Evolutionary conservation across 2,888 invertebrate species (phyloP).

Genomic region (Andrena hattorfiana): DNA sequence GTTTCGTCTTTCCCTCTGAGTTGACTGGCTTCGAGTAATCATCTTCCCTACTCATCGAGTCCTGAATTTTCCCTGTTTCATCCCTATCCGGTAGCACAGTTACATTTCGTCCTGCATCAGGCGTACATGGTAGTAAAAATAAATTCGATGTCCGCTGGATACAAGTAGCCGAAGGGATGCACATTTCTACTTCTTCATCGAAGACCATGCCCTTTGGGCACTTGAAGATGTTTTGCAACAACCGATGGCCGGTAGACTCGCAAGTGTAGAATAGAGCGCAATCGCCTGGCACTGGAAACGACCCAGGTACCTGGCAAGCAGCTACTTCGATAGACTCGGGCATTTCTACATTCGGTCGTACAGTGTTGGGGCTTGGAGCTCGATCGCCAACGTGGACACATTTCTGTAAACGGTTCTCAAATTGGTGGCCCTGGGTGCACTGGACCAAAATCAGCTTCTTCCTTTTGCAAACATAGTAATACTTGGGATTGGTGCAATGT

Average conservation of each 20-base stretch:
- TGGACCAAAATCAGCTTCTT: slow-evolving; percentile 84
- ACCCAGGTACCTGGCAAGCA: slow-evolving; percentile 76
- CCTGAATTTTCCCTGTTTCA: neutral
- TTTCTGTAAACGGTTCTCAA: slow-evolving; percentile 66
- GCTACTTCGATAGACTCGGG: slow-evolving; percentile 74
- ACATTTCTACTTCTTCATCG: slow-evolving; percentile 65
- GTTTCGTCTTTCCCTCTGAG: neutral
- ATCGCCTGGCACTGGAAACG: slow-evolving; percentile 83
- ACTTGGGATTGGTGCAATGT: slow-evolving; percentile 83
- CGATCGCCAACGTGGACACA: slow-evolving; percentile 56
- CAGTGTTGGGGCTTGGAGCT: neutral
- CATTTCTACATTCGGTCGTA: slow-evolving; percentile 66
- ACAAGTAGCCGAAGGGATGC: slow-evolving; percentile 50
- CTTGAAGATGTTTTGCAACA: slow-evolving; percentile 81
- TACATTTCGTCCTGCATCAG: neutral
- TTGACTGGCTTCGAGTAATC: neutral
- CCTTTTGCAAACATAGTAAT: slow-evolving; percentile 85
- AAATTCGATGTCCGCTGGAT: neutral
- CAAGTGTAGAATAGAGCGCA: slow-evolving; percentile 85
- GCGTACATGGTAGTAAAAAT: neutral
- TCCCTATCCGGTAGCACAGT: neutral
- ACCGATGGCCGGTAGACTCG: slow-evolving; percentile 77
- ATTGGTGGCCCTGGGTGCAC: slow-evolving; percentile 76
- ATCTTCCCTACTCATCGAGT: neutral
- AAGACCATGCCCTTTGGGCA: slow-evolving; percentile 75